Conservation (phyloP, 2,797 vertebrate genomes). For the Otolemur crassicaudatus region DNA sequence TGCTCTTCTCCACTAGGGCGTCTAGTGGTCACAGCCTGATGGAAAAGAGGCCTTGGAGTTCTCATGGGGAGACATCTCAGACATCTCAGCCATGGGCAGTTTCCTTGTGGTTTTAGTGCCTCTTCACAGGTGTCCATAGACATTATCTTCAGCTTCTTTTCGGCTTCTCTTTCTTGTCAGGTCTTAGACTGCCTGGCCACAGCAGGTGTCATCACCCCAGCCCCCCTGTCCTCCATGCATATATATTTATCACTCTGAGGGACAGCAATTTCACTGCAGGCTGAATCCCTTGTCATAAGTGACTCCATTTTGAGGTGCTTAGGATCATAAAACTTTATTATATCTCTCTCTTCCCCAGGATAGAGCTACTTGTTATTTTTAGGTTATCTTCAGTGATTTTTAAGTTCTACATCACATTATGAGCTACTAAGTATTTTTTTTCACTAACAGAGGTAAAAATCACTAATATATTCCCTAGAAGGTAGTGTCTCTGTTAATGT, state of each 20-base stretch:
- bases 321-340: neutral
- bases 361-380: constrained; percentile 5
- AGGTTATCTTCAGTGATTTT: neutral
- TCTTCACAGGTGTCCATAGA: neutral
- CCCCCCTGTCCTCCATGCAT: neutral
- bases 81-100: neutral
- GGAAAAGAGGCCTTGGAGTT: neutral
- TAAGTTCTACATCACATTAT: constrained; percentile 10
- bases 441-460: neutral
- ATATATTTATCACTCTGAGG: neutral
- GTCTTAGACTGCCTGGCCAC: neutral
- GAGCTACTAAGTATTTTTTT: neutral
- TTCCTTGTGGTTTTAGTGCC: neutral
- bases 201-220: neutral
- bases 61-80: neutral
- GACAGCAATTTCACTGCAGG: neutral
- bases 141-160: neutral
- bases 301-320: neutral
- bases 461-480: neutral
- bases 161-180: neutral
- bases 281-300: neutral
- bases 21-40: neutral
- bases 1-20: neutral
- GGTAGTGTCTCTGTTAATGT: neutral
- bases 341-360: neutral